Evolutionary conservation across 2,888 invertebrate genomes (phyloP).

Genomic region (Chymomyza amoena): DNA sequence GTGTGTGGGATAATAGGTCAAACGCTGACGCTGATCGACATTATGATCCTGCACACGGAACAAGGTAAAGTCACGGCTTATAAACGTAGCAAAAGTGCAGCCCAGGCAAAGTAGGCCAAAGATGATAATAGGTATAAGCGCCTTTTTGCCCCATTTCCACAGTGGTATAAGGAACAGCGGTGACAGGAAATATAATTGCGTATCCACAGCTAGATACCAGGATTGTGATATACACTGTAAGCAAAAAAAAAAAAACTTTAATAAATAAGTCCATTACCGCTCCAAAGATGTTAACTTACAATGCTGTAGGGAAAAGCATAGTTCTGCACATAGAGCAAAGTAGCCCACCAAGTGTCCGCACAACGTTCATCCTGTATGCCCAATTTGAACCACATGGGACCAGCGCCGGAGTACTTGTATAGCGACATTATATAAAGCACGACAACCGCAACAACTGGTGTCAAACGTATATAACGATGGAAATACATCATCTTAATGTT

Average conservation of each 20-base stretch:
- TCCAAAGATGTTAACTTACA: slow-evolving; percentile 56
- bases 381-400: slow-evolving; percentile 80
- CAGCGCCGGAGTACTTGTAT: slow-evolving; percentile 79
- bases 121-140: slow-evolving; percentile 67
- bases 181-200: slow-evolving; percentile 81
- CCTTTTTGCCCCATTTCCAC: slow-evolving; percentile 78
- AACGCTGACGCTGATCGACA: slow-evolving; percentile 72
- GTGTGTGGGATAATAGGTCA: slow-evolving; percentile 77
- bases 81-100: slow-evolving; percentile 76
- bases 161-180: slow-evolving; percentile 80
- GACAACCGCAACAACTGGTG: slow-evolving; percentile 80
- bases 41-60: slow-evolving; percentile 75
- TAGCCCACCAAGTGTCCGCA: slow-evolving; percentile 79
- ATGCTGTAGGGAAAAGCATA: slow-evolving; percentile 75
- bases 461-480: slow-evolving; percentile 80
- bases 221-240: slow-evolving; percentile 80
- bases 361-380: slow-evolving; percentile 76
- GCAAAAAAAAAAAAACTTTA: too few relatives aligned
- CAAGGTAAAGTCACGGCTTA: slow-evolving; percentile 73
- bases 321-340: slow-evolving; percentile 80
- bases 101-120: slow-evolving; percentile 72
- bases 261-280: neutral
- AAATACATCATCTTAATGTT: slow-evolving; percentile 77
- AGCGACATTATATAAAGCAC: slow-evolving; percentile 80
- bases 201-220: slow-evolving; percentile 82